Evolutionary conservation across 2,797 vertebrate species (phyloP).

Genomic region (Propithecus deckenii): DNA sequence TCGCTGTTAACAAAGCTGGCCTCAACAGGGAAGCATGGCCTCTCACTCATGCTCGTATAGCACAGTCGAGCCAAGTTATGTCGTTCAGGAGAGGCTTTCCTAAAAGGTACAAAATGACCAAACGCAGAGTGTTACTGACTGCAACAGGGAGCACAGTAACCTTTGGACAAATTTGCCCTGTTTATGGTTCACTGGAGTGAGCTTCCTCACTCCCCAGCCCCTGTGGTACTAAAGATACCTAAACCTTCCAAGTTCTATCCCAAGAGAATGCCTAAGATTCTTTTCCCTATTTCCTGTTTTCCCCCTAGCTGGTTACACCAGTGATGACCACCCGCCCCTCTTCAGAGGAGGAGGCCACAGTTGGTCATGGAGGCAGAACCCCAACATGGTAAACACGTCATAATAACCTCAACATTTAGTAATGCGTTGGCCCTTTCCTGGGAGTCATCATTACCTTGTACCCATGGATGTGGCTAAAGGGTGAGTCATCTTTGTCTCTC

Average conservation of each 20-base stretch:
- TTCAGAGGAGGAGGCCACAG: background rate
- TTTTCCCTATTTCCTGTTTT: background rate
- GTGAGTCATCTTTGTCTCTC: background rate
- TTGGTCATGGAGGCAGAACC: background rate
- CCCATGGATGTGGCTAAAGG: no score
- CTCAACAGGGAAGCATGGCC: background rate
- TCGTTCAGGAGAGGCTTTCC: background rate
- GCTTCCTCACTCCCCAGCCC: background rate
- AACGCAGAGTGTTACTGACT: background rate
- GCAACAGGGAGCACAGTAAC: background rate
- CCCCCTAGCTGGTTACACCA: background rate
- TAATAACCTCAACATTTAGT: background rate
- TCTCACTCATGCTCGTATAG: fast-evolving
- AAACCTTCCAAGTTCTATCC: background rate
- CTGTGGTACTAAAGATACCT: background rate
- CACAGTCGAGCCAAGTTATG: background rate
- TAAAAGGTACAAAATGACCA: background rate
- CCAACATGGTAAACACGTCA: background rate
- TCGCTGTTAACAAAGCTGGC: background rate
- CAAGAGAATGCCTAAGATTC: background rate
- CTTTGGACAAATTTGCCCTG: background rate
- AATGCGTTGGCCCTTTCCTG: background rate
- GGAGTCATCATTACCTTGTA: background rate
- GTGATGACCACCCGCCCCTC: background rate
- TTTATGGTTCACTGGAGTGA: background rate